phyloP scores from a whole-genome alignment of 1,140 invertebrate genomes.

The Elymnias hypermnestra region DNA sequence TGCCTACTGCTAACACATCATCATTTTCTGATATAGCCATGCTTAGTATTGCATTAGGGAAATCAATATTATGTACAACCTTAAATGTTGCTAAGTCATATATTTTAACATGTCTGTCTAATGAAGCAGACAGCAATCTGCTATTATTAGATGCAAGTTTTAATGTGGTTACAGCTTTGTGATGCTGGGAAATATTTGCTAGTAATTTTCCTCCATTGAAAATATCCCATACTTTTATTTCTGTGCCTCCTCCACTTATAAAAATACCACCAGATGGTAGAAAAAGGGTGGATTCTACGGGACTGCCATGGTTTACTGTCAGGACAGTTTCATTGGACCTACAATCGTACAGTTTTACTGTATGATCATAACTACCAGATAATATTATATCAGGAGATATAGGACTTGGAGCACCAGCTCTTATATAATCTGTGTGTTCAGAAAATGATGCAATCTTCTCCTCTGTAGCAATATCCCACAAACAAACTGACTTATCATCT shows the following conservation, averaged over 20 bases:
- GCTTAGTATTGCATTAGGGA: conserved; percentile 93
- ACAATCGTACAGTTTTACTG: conserved; percentile 92
- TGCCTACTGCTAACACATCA: conserved; percentile 90
- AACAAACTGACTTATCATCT: conserved; percentile 91
- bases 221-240: conserved; percentile 96
- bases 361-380: conserved; percentile 96
- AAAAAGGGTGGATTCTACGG: conserved; percentile 93
- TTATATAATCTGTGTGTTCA: conserved; percentile 88
- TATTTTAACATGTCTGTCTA: conserved; percentile 96
- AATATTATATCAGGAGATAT: conserved; percentile 85
- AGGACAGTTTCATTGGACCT: conserved; percentile 83
- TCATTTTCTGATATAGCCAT: conserved; percentile 88
- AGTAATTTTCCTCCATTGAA: conserved; percentile 90
- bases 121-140: conserved; percentile 90
- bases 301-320: conserved; percentile 90
- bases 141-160: conserved; percentile 86
- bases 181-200: conserved; percentile 88
- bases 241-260: conserved; percentile 93
- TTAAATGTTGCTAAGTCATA: conserved; percentile 93
- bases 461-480: conserved; percentile 95
- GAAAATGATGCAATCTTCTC: conserved; percentile 80
- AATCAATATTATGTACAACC: conserved; percentile 91
- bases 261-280: conserved; percentile 93
- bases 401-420: conserved; percentile 87
- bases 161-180: conserved; percentile 95